Percentiles rank a stretch among this genome's conserved stretches.
Evolutionary conservation across 1,140 invertebrate species (phyloP).

Genomic region (Halesus radiatus): DNA sequence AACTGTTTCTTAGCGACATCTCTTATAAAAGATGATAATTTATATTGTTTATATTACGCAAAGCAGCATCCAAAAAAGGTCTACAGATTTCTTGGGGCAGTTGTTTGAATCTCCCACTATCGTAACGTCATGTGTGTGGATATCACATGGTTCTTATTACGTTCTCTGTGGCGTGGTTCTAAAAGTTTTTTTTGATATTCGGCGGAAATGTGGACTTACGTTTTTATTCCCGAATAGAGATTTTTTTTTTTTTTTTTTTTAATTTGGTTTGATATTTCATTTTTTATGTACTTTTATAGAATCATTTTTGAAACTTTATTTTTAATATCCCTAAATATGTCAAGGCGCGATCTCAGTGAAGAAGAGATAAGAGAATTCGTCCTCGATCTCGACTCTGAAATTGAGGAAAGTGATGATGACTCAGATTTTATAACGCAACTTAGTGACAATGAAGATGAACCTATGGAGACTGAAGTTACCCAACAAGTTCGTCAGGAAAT

Average conservation of each 20-base stretch:
- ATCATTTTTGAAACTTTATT: constrained; percentile 14
- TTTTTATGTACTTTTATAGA: constrained; percentile 14
- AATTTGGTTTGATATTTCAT: constrained; percentile 27
- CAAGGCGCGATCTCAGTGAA: constrained; percentile 21
- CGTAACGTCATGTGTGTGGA: constrained; percentile 10
- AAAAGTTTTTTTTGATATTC: constrained; percentile 23
- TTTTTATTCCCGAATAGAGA: constrained; percentile 3
- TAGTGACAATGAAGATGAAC: constrained; percentile 27
- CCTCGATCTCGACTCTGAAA: too few relatives aligned
- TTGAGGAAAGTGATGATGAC: constrained; percentile 28
- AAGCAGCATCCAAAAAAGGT: constrained; percentile 21
- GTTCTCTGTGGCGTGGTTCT: neutral
- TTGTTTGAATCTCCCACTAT: constrained; percentile 15
- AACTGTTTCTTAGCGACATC: too few relatives aligned
- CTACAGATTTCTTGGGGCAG: constrained; percentile 24
- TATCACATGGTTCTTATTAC: constrained; percentile 8
- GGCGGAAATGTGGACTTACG: constrained; percentile 14
- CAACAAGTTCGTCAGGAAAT: too few relatives aligned
- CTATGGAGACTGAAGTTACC: too few relatives aligned
- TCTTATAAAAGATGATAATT: too few relatives aligned
- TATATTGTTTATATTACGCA: too few relatives aligned
- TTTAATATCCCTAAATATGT: constrained; percentile 29
- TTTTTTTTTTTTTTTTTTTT: neutral
- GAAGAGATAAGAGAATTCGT: constrained; percentile 17
- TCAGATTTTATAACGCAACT: constrained; percentile 24